Evolutionary conservation across 2,888 invertebrate species (phyloP), one percentile per base, ranked within the genome.

Genomic region (Meta bourneti): DNA sequence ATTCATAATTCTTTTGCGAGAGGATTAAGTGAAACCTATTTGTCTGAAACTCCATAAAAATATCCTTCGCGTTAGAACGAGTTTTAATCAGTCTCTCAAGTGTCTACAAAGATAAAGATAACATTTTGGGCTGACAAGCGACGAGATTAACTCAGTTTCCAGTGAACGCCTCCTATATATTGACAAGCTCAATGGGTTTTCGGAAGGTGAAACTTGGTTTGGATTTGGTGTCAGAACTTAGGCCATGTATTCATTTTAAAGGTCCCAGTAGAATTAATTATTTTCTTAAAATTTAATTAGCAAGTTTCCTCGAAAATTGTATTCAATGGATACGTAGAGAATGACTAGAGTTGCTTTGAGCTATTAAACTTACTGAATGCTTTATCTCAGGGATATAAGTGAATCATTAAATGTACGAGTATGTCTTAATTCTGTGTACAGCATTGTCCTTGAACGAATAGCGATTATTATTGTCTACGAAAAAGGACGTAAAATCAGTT

Each of bases 251-350:
- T 16, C n/a, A 20, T 54, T 11, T 61, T 79, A 54, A 7, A 69
- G 13, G 19, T 7, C 7, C 11, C 11, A 71, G 6, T 9, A 54
- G 84, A 72, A 75, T 84, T 84, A 84, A 84, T 84, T 54, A 84
- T 74, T 84, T 84, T 16, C 74, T 5, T 9, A 49, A 51, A n/a
- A 52, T 84, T 84, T 84, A 84, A 84, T 84, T 84, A 84, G 52
- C n/a, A 72, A 16, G 48, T 54, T 54, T 16, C 16, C 2, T 69
- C 9, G 49, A 9, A 77, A 19, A 77, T 77, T 51, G 20, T 20
- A 11, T 20, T n/a, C 7, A 72, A 34, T 7, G 72, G 72, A 20
- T 72, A 5, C 20, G 19, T 77, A 7, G 77, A 77, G 77, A 34
- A 34, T 77, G n/a, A 77, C 49, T 77, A 61, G n/a, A 48, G 51